These are phyloP conservation scores for Zoanthus gigantus DNA, from an alignment of 92 coral and sea anemone genomes.

Conservation along the genomic window DNA sequence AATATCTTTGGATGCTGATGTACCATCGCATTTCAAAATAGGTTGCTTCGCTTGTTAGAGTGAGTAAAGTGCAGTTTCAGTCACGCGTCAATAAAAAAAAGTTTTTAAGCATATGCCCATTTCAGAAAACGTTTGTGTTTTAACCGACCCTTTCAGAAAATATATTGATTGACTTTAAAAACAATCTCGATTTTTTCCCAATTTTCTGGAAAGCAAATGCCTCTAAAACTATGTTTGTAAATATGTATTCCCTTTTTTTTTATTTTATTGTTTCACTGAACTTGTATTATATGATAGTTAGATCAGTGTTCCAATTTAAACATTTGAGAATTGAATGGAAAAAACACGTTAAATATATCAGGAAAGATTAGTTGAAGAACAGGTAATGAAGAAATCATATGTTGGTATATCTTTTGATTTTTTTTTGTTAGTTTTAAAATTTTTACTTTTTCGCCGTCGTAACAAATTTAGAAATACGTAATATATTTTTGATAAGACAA, in stretches of 20 bases:
- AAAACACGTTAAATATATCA: neutral
- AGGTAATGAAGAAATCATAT: no score
- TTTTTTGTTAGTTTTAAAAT: conserved; percentile 21
- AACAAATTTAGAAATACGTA: conserved; percentile 37
- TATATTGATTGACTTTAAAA: neutral
- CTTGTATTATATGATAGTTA: neutral
- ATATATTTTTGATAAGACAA: conserved; percentile 37
- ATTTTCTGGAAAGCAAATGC: neutral
- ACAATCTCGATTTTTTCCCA: no score
- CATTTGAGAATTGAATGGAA: neutral
- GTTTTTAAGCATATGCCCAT: neutral
- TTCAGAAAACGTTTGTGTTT: neutral
- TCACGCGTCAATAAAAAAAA: neutral
- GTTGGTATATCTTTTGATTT: neutral
- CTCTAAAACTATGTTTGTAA: conserved; percentile 9
- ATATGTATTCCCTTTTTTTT: neutral
- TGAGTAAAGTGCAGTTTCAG: neutral
- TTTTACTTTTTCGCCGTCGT: conserved; percentile 14
- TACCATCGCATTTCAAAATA: neutral
- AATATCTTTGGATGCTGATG: neutral
- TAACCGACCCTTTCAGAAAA: neutral
- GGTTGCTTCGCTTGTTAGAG: neutral
- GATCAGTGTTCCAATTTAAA: neutral
- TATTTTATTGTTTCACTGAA: neutral
- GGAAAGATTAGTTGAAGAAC: neutral